A percentile compares a stretch with the other conserved stretches of the same genome.
These are phyloP conservation scores for Cryptotermes secundus DNA, from an alignment of 1,140 invertebrate genomes.

Conservation along the genomic window DNA sequence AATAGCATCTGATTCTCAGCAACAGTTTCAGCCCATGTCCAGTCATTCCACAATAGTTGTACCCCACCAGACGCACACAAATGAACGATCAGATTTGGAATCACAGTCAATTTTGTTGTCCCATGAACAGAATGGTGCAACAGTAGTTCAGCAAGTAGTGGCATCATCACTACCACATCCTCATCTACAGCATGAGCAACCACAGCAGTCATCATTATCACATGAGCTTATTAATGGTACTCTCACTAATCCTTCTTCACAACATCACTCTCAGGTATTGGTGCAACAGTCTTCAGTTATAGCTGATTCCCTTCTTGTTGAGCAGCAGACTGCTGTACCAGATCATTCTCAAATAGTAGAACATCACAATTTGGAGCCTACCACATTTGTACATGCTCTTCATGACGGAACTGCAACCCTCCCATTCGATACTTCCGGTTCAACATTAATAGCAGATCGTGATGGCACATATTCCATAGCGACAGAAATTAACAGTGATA, in stretches of 20 bases:
- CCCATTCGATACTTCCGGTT: conserved; percentile 11
- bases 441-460: conserved; percentile 16
- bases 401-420: background rate
- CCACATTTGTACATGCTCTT: background rate
- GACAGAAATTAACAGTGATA: background rate
- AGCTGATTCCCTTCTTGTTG: background rate
- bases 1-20: conserved; percentile 20
- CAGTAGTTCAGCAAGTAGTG: conserved; percentile 10
- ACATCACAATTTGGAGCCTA: background rate
- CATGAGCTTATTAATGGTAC: background rate
- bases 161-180: conserved; percentile 16
- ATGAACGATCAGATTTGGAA: background rate
- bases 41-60: conserved; percentile 1
- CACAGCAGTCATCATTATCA: background rate
- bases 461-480: conserved; percentile 23
- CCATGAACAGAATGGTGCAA: background rate
- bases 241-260: background rate
- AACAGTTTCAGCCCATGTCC: conserved; percentile 22
- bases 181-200: conserved; percentile 9
- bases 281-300: conserved; percentile 19
- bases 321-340: background rate
- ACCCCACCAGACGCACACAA: background rate
- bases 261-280: background rate
- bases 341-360: background rate
- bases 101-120: conserved; percentile 22